phyloP scores from a whole-genome alignment of 1,140 invertebrate genomes.

The Calliopsis andreniformis region DNA sequence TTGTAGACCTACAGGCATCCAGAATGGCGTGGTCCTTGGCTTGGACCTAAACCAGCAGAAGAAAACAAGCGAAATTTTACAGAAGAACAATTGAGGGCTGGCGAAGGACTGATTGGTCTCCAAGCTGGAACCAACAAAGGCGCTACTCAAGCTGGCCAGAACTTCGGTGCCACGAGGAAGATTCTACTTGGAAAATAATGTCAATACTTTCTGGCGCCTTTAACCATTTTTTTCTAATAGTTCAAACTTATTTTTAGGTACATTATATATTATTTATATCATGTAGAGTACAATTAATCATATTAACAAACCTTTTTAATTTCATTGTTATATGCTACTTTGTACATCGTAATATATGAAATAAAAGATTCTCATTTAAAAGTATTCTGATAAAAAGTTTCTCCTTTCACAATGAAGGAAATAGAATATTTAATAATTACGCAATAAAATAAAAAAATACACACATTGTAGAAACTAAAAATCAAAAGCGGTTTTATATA shows the following conservation, averaged over 20 bases:
- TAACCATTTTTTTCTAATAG: slow-evolving; percentile 21
- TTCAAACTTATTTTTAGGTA: neutral
- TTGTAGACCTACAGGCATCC: slow-evolving; percentile 92
- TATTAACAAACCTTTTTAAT: slow-evolving; percentile 20
- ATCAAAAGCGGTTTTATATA: too few species aligned
- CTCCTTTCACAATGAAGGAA: too few species aligned
- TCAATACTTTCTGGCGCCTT: neutral
- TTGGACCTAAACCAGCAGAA: slow-evolving; percentile 95
- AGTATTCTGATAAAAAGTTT: too few species aligned
- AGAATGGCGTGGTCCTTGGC: slow-evolving; percentile 93
- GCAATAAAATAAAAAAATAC: too few species aligned
- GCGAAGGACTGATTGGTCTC: slow-evolving; percentile 94
- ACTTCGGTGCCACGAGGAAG: slow-evolving; percentile 94
- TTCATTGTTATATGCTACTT: neutral
- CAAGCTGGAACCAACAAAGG: slow-evolving; percentile 98
- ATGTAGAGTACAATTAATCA: neutral
- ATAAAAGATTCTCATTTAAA: neutral
- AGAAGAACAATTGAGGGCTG: slow-evolving; percentile 94
- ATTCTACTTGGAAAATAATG: slow-evolving; percentile 92
- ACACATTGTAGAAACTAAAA: too few species aligned
- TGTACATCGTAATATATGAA: neutral
- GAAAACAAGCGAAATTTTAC: slow-evolving; percentile 96
- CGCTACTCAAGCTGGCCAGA: slow-evolving; percentile 95
- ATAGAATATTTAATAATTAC: too few species aligned
- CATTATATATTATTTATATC: neutral